Base-by-base conservation (phyloP, 1,140 invertebrate genomes). In the Anastrepha ludens region DNA sequence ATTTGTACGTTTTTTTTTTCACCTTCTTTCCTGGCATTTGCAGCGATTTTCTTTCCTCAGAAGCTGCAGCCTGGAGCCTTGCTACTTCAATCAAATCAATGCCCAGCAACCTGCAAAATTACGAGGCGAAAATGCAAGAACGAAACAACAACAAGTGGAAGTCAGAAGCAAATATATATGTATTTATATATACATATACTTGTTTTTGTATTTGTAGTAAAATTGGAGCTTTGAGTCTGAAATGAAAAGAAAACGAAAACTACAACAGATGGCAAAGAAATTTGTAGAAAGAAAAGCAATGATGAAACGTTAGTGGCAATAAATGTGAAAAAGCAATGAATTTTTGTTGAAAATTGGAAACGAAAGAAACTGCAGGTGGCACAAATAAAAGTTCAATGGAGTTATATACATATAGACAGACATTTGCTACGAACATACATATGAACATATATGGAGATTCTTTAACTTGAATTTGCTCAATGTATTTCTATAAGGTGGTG, bases 81-180 rank as follows among this genome's bases (percentile, higher is more conserved):
- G 47, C 74, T 81, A 81, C 50, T 81, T 81, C 47, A 9, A 29
- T 81, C 74, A 55, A 81, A 58, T 81, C 44, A 81, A 81, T 50
- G 47, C 7, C 47, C 74, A 81, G 47, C 13, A 20, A 81, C 47
- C n/a, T n/a, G 70, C 70, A 74, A 50, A 74, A 74, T 47, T 13
- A 74, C 44, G 13, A 47, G 41, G 17, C 15, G 70, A 74, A 55
- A 81, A 47, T 81, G 44, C 74, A 81, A 70, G 6, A 81, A 55
- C 2, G 47, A 44, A 81, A 13, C 17, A 81, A 81, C 47, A 41
- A 81, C 50, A 29, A 55, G 6, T 20, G 47, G 60, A 62, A n/a
- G 15, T 81, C 17, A n/a, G n/a, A 81, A 50, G 9, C 74, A n/a
- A 81, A 81, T n/a, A 29, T 81, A 55, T n/a, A 13, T 20, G 3